Conservation (phyloP, 1,140 invertebrate species). For the Ruditapes philippinarum region DNA sequence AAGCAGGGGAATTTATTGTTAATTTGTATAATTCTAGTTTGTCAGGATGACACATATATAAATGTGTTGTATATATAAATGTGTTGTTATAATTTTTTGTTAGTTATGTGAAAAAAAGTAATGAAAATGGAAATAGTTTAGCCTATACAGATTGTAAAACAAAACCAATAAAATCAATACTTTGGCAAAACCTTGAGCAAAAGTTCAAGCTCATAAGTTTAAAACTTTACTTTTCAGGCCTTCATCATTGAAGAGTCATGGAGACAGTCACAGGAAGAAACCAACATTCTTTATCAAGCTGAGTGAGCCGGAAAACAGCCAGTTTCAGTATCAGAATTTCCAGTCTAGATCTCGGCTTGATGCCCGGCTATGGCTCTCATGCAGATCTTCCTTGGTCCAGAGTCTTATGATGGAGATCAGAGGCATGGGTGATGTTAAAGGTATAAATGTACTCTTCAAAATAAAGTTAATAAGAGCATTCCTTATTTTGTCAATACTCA, state of each 20-base stretch:
- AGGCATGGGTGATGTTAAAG: slow-evolving; percentile 85
- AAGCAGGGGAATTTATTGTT: no score
- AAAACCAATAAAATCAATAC: no score
- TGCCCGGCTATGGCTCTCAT: slow-evolving; percentile 83
- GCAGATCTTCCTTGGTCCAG: slow-evolving; percentile 80
- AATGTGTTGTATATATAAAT: no score
- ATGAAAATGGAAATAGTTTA: no score
- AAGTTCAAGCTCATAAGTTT: no score
- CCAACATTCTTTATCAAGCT: slow-evolving; percentile 71
- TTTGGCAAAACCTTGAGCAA: no score
- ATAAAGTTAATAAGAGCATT: not conserved
- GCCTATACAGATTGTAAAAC: no score
- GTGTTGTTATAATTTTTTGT: no score
- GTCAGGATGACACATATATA: no score
- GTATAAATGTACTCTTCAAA: slow-evolving; percentile 71
- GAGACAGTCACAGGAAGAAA: slow-evolving; percentile 27
- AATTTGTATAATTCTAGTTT: no score
- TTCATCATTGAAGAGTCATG: slow-evolving; percentile 80
- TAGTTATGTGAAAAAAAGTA: no score
- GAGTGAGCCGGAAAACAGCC: slow-evolving; percentile 78
- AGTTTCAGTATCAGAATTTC: slow-evolving; percentile 85
- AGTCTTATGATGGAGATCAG: slow-evolving; percentile 82
- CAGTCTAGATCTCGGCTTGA: slow-evolving; percentile 84
- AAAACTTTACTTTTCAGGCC: slow-evolving; percentile 71
- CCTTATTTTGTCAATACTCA: no score